Evolutionary conservation across 2,797 vertebrate species (phyloP).

Genomic region (Pelobates cultripes): DNA sequence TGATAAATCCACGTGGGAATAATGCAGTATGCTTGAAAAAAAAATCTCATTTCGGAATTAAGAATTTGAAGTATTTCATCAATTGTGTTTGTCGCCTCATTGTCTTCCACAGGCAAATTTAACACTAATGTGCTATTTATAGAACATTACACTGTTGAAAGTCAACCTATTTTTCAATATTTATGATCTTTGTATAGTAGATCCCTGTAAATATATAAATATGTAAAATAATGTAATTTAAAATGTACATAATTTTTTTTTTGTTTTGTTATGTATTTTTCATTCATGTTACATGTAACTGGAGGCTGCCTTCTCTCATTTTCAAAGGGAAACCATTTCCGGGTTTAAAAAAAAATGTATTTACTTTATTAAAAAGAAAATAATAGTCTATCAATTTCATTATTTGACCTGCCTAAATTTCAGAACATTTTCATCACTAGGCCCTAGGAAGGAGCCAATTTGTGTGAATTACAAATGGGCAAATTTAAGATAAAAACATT

Average conservation of each 20-base stretch:
- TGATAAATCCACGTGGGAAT: neutral
- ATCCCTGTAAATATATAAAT: slow-evolving; percentile 81
- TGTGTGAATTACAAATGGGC: no score
- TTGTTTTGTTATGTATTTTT: slow-evolving; percentile 62
- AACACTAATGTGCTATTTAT: slow-evolving; percentile 93
- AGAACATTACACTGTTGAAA: slow-evolving; percentile 86
- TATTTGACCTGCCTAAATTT: no score
- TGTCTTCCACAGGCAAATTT: slow-evolving; percentile 87
- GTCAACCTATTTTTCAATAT: slow-evolving; percentile 99
- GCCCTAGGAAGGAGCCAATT: no score
- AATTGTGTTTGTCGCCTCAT: slow-evolving; percentile 73
- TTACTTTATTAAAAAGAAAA: no score
- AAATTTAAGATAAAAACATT: no score
- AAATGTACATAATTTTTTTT: slow-evolving; percentile 79
- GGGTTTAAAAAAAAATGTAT: no score
- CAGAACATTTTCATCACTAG: no score
- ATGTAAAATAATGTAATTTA: slow-evolving; percentile 77
- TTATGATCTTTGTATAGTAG: slow-evolving; percentile 78
- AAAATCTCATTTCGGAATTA: neutral
- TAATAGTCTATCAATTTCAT: no score
- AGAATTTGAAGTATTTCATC: slow-evolving; percentile 71
- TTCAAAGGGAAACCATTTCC: slow-evolving; percentile 26
- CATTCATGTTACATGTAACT: slow-evolving; percentile 52
- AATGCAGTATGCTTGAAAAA: neutral
- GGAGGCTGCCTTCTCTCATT: slow-evolving; percentile 3